phyloP scores from a whole-genome alignment of 2,888 invertebrate genomes.

The Andrena hattorfiana region DNA sequence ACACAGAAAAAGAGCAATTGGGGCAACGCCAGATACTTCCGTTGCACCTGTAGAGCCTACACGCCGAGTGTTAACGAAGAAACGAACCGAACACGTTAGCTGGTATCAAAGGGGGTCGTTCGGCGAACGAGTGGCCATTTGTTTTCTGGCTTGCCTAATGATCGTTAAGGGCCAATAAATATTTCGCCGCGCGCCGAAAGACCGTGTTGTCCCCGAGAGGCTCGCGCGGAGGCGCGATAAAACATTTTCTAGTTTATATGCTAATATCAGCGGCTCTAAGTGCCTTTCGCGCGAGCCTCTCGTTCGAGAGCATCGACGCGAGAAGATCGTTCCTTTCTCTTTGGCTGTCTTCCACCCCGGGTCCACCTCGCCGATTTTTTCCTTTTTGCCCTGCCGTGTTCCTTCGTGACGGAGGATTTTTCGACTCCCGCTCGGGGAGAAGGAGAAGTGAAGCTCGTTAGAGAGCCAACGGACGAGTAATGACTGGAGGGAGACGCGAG shows the following conservation, averaged over 20 bases:
- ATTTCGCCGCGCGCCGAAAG: constrained; percentile 45
- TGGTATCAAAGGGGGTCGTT: constrained; percentile 41
- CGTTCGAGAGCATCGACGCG: constrained; percentile 17
- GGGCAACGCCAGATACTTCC: constrained; percentile 22
- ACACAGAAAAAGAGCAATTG: background rate
- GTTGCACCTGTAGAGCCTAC: constrained; percentile 26
- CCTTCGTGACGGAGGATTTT: constrained; percentile 24
- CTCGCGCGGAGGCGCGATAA: constrained; percentile 48
- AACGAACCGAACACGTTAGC: background rate
- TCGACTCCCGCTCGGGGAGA: background rate
- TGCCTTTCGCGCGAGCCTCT: constrained; percentile 18
- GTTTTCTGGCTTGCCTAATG: constrained; percentile 55
- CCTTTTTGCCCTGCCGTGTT: constrained; percentile 7
- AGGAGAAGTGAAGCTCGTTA: constrained; percentile 51
- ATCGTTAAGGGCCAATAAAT: constrained; percentile 67
- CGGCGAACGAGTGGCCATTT: constrained; percentile 41
- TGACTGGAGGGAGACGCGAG: constrained; percentile 25
- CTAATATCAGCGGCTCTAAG: constrained; percentile 56
- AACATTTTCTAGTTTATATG: constrained; percentile 68
- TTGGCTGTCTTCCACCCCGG: background rate
- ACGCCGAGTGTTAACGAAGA: background rate
- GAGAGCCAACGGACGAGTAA: constrained; percentile 49
- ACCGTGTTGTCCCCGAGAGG: constrained; percentile 9
- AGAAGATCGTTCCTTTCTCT: constrained; percentile 27
- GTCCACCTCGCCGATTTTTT: background rate